A percentile compares a stretch with the other conserved stretches of the same genome.
Conservation (phyloP, 2,888 invertebrate species). For the Myopa tessellatipennis region DNA sequence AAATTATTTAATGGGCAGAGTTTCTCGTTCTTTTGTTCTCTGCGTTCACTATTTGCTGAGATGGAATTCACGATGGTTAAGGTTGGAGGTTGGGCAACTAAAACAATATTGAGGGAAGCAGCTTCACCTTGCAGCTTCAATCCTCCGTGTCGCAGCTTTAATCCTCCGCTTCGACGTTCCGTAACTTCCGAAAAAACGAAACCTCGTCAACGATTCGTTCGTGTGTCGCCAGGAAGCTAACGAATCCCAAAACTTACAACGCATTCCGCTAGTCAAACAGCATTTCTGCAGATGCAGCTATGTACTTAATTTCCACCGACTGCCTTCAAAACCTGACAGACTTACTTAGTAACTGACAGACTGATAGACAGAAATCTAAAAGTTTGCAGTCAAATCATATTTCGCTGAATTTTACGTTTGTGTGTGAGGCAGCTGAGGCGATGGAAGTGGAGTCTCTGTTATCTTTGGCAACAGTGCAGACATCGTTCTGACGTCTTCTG, state of each 20-base stretch:
- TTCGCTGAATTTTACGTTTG: constrained; percentile 4
- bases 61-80: no score
- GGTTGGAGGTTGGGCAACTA: no score
- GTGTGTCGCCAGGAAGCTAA: constrained; percentile 19
- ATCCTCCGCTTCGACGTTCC: no score
- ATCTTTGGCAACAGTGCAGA: constrained; percentile 29
- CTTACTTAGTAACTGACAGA: constrained; percentile 6
- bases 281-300: constrained; percentile 38
- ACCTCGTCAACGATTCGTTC: background rate
- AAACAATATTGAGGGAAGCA: no score
- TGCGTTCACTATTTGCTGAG: no score
- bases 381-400: constrained; percentile 28
- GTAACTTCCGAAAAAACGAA: background rate
- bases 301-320: constrained; percentile 27
- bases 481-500: constrained; percentile 16
- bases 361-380: constrained; percentile 33
- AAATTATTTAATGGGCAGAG: no score
- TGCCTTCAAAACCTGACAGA: background rate
- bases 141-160: no score
- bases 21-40: no score
- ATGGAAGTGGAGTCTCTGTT: constrained; percentile 2
- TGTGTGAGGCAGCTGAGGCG: background rate
- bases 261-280: constrained; percentile 37
- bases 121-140: no score
- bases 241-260: constrained; percentile 28